Conservation (phyloP, 2,113 vertebrate species). For the Guaruba guarouba region DNA sequence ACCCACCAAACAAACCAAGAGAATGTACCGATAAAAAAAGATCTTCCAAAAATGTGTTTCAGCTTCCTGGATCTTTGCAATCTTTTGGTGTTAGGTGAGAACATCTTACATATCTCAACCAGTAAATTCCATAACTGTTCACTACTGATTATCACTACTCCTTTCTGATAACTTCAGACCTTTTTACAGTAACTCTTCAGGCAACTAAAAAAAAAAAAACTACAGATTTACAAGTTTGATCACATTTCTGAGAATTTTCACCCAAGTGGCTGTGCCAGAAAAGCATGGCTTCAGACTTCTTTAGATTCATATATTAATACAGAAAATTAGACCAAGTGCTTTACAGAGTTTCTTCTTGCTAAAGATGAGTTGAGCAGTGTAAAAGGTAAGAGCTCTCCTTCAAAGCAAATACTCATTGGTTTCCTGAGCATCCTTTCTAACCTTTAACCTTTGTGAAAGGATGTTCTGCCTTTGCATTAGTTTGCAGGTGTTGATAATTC, state of each 20-base stretch:
- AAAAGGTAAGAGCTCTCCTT: background rate
- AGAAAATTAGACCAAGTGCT: background rate
- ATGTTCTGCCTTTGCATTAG: background rate
- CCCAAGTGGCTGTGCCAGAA: background rate
- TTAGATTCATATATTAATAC: background rate
- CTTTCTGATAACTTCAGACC: background rate
- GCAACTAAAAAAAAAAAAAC: background rate
- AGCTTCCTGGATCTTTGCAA: background rate
- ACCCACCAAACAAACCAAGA: rapidly evolving
- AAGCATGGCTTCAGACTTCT: background rate
- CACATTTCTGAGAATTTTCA: background rate
- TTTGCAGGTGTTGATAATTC: background rate
- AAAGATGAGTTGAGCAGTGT: background rate
- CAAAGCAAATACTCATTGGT: background rate
- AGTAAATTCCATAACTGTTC: background rate
- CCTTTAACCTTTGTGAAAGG: background rate
- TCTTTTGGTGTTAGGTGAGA: background rate
- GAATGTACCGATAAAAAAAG: background rate
- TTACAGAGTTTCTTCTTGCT: background rate
- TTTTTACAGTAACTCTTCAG: background rate
- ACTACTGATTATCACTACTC: background rate
- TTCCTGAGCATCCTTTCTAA: background rate
- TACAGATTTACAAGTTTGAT: background rate
- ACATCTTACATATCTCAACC: background rate
- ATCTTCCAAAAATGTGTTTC: background rate